Evolutionary conservation across 2,113 vertebrate genomes (phyloP).

Genomic region (Hemichromis elongatus): DNA sequence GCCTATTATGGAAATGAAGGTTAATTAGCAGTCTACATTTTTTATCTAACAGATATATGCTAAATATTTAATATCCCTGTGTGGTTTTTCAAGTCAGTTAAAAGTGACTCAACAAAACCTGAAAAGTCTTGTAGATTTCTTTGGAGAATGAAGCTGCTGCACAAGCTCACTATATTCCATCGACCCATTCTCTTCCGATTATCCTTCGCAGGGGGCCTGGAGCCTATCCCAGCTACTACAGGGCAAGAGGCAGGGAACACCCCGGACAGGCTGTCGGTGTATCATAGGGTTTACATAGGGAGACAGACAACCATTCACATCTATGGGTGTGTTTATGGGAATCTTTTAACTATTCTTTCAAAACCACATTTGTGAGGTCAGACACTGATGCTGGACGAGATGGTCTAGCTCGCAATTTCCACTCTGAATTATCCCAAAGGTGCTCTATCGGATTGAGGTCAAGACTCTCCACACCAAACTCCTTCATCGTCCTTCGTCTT

Average conservation of each 20-base stretch:
- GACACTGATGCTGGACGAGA: not conserved
- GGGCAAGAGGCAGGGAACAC: not conserved
- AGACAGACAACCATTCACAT: not conserved
- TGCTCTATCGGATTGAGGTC: not conserved
- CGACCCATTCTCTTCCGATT: not conserved
- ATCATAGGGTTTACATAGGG: not conserved
- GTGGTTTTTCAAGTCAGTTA: not conserved
- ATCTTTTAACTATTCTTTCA: not conserved
- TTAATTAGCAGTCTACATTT: constrained; percentile 34
- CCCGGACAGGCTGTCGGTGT: not conserved
- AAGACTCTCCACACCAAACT: not conserved
- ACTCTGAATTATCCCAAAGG: not conserved
- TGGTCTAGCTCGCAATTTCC: not conserved
- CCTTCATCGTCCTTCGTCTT: not conserved
- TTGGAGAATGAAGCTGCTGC: not conserved
- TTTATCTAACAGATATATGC: constrained; percentile 2
- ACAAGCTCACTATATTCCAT: not conserved
- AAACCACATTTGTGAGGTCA: not conserved
- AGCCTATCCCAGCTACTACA: not conserved
- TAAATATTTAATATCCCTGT: constrained; percentile 32
- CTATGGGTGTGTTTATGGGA: not conserved
- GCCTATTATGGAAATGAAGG: constrained; percentile 40
- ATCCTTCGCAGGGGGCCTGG: not conserved
- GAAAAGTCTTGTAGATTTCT: not conserved
- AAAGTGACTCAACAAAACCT: not conserved